These are phyloP conservation scores for Laupala kohalensis DNA, from an alignment of 1,140 invertebrate species.

Conservation along the genomic window DNA sequence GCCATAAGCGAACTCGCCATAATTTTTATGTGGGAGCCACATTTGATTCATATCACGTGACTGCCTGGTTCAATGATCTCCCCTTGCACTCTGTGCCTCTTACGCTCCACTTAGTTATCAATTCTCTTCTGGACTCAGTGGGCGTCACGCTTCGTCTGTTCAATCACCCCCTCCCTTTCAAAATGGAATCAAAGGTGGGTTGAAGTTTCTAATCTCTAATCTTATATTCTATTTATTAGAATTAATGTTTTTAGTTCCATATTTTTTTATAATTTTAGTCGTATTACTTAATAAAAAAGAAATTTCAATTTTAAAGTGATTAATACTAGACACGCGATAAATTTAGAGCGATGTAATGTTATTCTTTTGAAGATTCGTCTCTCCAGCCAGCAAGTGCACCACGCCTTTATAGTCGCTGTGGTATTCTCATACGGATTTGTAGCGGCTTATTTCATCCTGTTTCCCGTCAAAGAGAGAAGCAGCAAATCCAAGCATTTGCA, in stretches of 20 bases:
- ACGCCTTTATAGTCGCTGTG: constrained; percentile 28
- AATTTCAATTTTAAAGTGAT: too few relatives aligned
- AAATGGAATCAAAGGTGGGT: neutral
- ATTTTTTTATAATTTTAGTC: too few relatives aligned
- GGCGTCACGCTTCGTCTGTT: constrained; percentile 29
- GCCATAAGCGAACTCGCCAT: too few relatives aligned
- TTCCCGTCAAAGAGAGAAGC: constrained; percentile 45
- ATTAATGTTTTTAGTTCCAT: too few relatives aligned
- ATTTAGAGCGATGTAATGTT: too few relatives aligned
- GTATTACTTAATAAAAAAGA: too few relatives aligned
- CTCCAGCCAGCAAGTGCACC: too few relatives aligned
- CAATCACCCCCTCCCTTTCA: constrained; percentile 42
- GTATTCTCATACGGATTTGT: constrained; percentile 51
- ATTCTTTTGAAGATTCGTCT: too few relatives aligned
- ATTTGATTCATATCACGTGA: neutral
- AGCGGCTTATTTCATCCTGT: constrained; percentile 49
- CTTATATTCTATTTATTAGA: too few relatives aligned
- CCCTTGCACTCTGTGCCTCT: constrained; percentile 32
- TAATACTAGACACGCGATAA: too few relatives aligned
- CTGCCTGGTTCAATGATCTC: constrained; percentile 4
- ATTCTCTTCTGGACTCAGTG: constrained; percentile 26
- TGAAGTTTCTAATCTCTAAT: neutral
- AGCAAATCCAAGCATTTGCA: constrained; percentile 49
- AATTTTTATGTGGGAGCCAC: too few relatives aligned
- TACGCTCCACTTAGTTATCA: constrained; percentile 28